A percentile compares a stretch with the other conserved stretches of the same genome.
Conservation (phyloP, 2,113 vertebrate species). For the Mirounga angustirostris region DNA sequence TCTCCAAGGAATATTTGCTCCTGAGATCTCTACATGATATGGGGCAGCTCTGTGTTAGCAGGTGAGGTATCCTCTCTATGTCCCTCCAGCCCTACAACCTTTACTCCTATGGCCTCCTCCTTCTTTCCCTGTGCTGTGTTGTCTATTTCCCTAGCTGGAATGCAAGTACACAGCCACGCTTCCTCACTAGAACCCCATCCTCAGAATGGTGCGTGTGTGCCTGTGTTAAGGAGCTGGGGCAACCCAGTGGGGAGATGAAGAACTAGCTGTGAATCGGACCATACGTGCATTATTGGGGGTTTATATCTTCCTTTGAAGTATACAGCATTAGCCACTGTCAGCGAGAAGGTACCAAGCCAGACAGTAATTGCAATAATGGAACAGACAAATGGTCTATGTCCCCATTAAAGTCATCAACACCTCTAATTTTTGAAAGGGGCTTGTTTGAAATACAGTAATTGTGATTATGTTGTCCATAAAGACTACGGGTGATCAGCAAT, state of each 20-base stretch:
- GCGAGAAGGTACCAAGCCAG: slow-evolving; percentile 78
- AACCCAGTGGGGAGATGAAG: not conserved
- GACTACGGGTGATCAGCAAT: slow-evolving; percentile 71
- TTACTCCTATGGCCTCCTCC: not conserved
- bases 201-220: not conserved
- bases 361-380: slow-evolving; percentile 86
- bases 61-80: accelerated
- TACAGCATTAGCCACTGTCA: slow-evolving; percentile 79
- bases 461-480: slow-evolving; percentile 74
- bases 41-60: not conserved
- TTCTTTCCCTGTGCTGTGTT: not conserved
- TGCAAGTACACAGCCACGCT: not conserved
- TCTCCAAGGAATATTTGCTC: not conserved
- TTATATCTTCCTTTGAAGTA: slow-evolving; percentile 79
- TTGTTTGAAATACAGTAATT: slow-evolving; percentile 82
- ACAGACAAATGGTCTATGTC: slow-evolving; percentile 82
- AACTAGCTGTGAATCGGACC: slow-evolving; percentile 64
- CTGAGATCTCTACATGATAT: not conserved
- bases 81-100: too few relatives aligned
- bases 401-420: slow-evolving; percentile 85
- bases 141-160: not conserved
- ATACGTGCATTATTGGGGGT: slow-evolving; percentile 78
- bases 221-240: not conserved
- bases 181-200: not conserved
- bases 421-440: slow-evolving; percentile 84